Evolutionary conservation across 2,888 invertebrate genomes (phyloP).

Genomic region (Lysandra bellargus): DNA sequence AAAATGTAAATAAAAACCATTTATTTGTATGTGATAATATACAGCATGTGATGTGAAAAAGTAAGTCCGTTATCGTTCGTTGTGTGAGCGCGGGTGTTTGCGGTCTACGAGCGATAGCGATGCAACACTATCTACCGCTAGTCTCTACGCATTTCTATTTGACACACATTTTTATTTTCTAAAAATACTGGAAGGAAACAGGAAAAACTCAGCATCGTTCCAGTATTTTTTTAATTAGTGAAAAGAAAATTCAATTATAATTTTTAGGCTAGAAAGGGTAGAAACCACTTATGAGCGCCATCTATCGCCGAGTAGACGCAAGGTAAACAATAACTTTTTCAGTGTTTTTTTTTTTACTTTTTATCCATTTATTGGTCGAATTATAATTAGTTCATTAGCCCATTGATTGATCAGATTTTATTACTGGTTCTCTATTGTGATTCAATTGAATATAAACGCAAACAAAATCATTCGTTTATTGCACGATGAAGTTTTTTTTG

Average conservation of each 20-base stretch:
- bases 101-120: background rate
- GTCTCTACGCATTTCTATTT: background rate
- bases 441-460: background rate
- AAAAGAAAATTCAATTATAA: background rate
- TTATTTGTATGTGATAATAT: background rate
- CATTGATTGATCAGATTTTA: background rate
- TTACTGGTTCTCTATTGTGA: background rate
- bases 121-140: conserved; percentile 2
- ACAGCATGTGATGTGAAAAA: background rate
- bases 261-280: background rate
- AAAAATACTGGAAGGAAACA: background rate
- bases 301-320: background rate
- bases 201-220: background rate
- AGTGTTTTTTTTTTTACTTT: background rate
- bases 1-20: background rate
- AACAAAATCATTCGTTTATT: background rate
- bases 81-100: background rate
- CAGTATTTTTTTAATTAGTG: background rate
- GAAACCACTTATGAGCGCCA: background rate
- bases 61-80: background rate
- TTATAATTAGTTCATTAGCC: too few species aligned
- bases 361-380: too few species aligned
- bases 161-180: conserved; percentile 4
- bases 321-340: background rate
- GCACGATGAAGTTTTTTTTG: background rate